Conservation (phyloP, 2,888 invertebrate genomes). For the Itoplectis maculator region DNA sequence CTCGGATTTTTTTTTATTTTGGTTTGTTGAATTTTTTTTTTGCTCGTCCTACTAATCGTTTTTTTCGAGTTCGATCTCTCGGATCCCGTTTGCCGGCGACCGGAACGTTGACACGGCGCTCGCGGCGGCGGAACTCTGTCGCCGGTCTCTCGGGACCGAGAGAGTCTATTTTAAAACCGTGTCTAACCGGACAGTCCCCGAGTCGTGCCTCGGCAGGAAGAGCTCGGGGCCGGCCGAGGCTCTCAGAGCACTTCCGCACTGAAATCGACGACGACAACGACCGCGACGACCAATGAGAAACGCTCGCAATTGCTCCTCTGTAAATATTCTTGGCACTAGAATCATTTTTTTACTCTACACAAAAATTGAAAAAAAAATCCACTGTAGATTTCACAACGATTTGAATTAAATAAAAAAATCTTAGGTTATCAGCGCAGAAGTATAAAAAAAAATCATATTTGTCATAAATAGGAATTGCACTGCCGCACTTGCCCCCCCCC, state of each 20-base stretch:
- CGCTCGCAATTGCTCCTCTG: neutral
- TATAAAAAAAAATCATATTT: no score
- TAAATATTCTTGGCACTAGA: neutral
- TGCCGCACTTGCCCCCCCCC: slow-evolving; percentile 3
- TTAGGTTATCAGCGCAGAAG: no score
- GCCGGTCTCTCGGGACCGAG: neutral
- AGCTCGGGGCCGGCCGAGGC: neutral
- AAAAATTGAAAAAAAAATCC: no score
- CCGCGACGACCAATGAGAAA: neutral
- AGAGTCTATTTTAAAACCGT: slow-evolving; percentile 48
- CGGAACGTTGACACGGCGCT: slow-evolving; percentile 20
- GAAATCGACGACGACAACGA: neutral
- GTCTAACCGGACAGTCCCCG: neutral
- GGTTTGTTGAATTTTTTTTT: slow-evolving; percentile 17
- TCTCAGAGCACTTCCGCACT: slow-evolving; percentile 1
- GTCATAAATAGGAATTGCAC: no score
- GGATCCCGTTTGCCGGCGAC: neutral
- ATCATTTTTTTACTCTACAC: neutral
- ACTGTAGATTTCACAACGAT: no score
- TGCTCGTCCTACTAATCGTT: slow-evolving; percentile 12
- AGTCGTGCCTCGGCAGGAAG: neutral
- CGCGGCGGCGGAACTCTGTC: slow-evolving; percentile 18
- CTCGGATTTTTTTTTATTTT: slow-evolving; percentile 1
- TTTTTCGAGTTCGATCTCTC: neutral
- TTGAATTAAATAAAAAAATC: no score